phyloP scores from a whole-genome alignment of 2,888 invertebrate species.

The Opisthograptis luteolata region DNA sequence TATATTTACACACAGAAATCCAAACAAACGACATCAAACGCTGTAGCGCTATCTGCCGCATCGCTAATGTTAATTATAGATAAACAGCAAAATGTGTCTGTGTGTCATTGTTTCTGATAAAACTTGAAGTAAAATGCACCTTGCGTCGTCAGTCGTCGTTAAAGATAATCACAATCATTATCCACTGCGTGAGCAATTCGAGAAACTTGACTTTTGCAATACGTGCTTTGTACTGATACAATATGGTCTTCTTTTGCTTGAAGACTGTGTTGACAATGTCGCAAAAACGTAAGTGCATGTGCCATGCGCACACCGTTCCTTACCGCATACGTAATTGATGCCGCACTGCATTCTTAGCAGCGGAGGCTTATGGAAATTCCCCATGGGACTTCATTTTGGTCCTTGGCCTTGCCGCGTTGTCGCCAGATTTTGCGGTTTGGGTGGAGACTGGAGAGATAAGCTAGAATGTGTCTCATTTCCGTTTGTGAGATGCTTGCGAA shows the following conservation, averaged over 20 bases:
- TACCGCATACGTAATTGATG: constrained; percentile 35
- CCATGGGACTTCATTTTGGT: constrained; percentile 13
- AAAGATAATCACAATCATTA: constrained; percentile 40
- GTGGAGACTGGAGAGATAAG: constrained; percentile 9
- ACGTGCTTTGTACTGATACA: constrained; percentile 9
- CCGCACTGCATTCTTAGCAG: constrained; percentile 34
- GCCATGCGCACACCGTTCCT: constrained; percentile 28
- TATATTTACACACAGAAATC: constrained; percentile 15
- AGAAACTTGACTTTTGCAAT: constrained; percentile 6
- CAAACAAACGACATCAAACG: constrained; percentile 8
- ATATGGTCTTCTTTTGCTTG: constrained; percentile 25
- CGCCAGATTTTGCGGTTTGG: constrained; percentile 9
- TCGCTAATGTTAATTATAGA: constrained; percentile 37
- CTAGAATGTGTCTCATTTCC: constrained; percentile 26
- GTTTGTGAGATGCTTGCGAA: not conserved
- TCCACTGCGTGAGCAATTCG: constrained; percentile 35
- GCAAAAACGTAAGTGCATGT: constrained; percentile 47
- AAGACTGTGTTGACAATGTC: constrained; percentile 37
- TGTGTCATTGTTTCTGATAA: constrained; percentile 37
- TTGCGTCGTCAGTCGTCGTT: constrained; percentile 29
- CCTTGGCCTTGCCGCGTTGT: constrained; percentile 8
- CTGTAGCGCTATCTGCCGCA: constrained; percentile 23
- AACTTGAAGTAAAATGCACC: constrained; percentile 35
- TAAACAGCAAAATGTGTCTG: constrained; percentile 29
- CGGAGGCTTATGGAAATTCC: constrained; percentile 31